phyloP scores from a whole-genome alignment of 2,113 vertebrate genomes.

The Rhynchomys soricoides region DNA sequence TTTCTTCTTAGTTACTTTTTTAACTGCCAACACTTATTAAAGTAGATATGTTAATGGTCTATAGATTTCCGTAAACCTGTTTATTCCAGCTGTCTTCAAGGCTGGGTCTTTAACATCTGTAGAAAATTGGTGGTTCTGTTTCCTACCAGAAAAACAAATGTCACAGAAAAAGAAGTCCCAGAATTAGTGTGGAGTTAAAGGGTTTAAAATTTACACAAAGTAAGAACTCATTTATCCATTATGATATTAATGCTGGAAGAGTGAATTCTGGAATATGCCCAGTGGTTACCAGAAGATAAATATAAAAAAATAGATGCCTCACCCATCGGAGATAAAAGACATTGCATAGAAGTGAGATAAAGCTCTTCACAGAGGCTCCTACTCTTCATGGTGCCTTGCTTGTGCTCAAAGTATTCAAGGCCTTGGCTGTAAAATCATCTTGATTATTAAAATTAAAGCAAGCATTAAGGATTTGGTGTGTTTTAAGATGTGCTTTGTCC shows the following conservation, averaged over 20 bases:
- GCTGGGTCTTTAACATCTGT: constrained; percentile 75
- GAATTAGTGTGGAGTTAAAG: constrained; percentile 37
- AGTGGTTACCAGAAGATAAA: not conserved
- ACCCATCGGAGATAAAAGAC: not conserved
- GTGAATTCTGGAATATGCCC: not conserved
- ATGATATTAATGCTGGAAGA: not conserved
- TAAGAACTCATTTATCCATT: not conserved
- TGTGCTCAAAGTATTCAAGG: not conserved
- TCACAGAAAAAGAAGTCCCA: constrained; percentile 36
- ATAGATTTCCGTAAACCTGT: constrained; percentile 73
- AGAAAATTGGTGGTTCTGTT: constrained; percentile 51
- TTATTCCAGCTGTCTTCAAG: constrained; percentile 77
- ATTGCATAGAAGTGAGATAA: not conserved
- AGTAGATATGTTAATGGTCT: constrained; percentile 81
- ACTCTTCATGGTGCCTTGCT: not conserved
- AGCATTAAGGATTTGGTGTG: constrained; percentile 39
- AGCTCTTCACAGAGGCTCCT: not conserved
- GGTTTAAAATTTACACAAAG: constrained; percentile 55
- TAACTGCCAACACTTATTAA: constrained; percentile 80
- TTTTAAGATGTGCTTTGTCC: not conserved
- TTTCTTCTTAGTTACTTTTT: constrained; percentile 75
- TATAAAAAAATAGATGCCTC: not conserved
- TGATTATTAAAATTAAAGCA: constrained; percentile 31
- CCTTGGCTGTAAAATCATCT: not conserved
- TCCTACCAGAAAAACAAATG: constrained; percentile 62